Base-by-base conservation (phyloP, 2,113 vertebrate genomes). In the Lathamus discolor region DNA sequence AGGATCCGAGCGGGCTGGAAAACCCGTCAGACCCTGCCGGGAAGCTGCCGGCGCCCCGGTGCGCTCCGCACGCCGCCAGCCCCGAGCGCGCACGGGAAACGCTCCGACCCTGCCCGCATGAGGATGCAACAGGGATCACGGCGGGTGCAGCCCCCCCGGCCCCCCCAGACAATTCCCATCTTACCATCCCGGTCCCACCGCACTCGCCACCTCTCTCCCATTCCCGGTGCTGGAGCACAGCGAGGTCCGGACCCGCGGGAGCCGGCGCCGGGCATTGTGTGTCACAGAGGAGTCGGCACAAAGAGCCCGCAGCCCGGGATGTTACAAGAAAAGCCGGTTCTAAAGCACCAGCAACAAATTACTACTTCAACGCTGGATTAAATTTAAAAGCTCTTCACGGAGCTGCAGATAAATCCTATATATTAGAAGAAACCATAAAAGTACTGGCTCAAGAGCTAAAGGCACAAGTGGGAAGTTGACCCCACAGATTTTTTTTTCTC, bases 391-490 rank as follows among this genome's bases (percentile, higher is more conserved):
- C 98, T 95, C 97, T 97, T 97, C 97, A 97, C 97, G 83, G 97
- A 93, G 97, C 94, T n/a, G 80, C 97, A 94, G 97, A 97, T 97
- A 98, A 98, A 98, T 97, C 98, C 98, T 94, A 92, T 67, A 93
- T 94, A 97, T 97, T 97, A 96, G 95, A 96, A 95, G 96, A 93
- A 93, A 88, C 94, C 96, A 79, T 97, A 97, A 97, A 98, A 97
- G 97, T 96, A 92, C 97, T 98, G 86, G 89, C 29, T 37, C 93
- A 41, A 97, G 95, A 97, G 98, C 96, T 90, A 92, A 88, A 97
- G 97, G 97, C 97, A 97, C 96, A 98, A 98, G 98, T 97, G 97
- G 97, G 84, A 97, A 98, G 97, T 88, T 98, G 98, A 98, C 97
- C 97, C 95, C 93, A 75, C 96, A 96, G 95, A 95, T 93, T 96